phyloP scores from a whole-genome alignment of 2,113 vertebrate genomes.

The Tragulus kanchil region DNA sequence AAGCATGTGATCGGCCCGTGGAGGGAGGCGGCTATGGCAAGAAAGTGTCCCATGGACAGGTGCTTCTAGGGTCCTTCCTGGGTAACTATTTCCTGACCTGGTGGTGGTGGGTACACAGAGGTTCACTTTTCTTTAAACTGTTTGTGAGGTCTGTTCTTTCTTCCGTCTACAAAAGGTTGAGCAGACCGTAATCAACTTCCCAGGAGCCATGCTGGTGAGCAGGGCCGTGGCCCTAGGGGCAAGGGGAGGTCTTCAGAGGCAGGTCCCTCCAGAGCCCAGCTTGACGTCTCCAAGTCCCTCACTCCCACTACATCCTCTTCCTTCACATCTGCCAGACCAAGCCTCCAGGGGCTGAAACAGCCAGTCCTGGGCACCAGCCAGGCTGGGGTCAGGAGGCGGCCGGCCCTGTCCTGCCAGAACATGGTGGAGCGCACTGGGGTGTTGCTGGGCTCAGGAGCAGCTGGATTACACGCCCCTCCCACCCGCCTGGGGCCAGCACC shows the following conservation, averaged over 20 bases:
- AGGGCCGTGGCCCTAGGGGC: background rate
- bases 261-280: background rate
- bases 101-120: background rate
- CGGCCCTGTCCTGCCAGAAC: background rate
- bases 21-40: accelerated
- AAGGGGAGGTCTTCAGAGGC: background rate
- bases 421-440: background rate
- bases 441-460: background rate
- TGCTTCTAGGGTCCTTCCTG: background rate
- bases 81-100: background rate
- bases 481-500: accelerated
- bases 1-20: background rate
- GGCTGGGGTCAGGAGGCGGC: background rate
- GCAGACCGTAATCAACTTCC: background rate
- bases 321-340: background rate
- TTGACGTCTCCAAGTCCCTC: accelerated
- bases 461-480: accelerated
- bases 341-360: background rate
- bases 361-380: background rate
- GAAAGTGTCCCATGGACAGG: background rate
- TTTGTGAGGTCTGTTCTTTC: background rate
- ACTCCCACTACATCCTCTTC: accelerated
- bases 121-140: background rate
- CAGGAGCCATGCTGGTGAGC: background rate
- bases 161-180: background rate